Evolutionary conservation across 2,113 vertebrate species (phyloP).

Genomic region (Campylorhamphus procurvoides): DNA sequence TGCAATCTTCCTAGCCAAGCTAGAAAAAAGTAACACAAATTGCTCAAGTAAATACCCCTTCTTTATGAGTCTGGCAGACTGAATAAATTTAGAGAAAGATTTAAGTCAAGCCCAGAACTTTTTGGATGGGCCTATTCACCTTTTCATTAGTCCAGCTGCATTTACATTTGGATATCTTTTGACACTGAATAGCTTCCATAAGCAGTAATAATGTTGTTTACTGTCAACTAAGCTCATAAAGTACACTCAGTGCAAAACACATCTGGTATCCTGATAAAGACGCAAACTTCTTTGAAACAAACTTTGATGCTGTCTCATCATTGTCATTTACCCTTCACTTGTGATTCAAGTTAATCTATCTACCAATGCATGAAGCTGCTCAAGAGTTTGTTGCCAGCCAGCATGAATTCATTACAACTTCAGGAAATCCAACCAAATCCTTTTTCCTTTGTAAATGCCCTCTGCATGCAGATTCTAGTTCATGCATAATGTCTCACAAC

Average conservation of each 20-base stretch:
- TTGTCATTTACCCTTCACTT: neutral
- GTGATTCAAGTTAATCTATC: neutral
- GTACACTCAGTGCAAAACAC: neutral
- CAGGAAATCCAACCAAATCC: neutral
- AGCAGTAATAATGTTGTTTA: neutral
- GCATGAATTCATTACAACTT: neutral
- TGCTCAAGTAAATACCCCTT: neutral
- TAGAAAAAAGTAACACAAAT: neutral
- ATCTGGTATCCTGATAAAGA: neutral
- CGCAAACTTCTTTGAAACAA: neutral
- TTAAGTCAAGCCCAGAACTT: neutral
- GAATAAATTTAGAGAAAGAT: neutral
- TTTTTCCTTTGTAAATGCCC: neutral
- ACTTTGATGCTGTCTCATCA: neutral
- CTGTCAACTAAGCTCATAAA: neutral
- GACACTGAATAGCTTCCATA: neutral
- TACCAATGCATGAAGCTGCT: neutral
- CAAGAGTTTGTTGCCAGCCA: neutral
- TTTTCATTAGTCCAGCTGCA: neutral
- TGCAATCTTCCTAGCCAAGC: neutral
- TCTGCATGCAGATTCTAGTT: neutral
- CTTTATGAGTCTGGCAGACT: accelerated
- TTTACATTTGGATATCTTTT: neutral
- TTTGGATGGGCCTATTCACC: neutral
- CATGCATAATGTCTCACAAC: neutral